A percentile compares a stretch with the other conserved stretches of the same genome.
phyloP scores from a whole-genome alignment of 2,888 invertebrate genomes.

The Leucophenga montana region DNA sequence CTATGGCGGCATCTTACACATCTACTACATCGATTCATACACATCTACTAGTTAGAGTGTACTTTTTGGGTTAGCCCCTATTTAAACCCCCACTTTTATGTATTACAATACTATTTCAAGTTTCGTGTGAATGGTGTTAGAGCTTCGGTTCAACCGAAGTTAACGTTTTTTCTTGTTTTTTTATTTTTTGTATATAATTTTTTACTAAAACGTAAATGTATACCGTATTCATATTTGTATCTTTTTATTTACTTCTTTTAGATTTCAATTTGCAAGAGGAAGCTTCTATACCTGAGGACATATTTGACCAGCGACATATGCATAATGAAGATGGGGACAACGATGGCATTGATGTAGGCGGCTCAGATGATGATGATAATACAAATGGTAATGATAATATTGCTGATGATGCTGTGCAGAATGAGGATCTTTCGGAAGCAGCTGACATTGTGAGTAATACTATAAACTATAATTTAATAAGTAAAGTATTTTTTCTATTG shows the following conservation, averaged over 20 bases:
- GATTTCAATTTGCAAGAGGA: conserved; percentile 70
- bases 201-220: not conserved
- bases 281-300: conserved; percentile 68
- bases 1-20: too few species aligned
- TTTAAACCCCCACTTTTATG: too few species aligned
- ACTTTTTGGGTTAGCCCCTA: too few species aligned
- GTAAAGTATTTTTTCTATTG: too few species aligned
- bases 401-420: conserved; percentile 35
- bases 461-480: not conserved
- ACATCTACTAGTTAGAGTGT: too few species aligned
- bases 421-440: conserved; percentile 52
- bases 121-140: too few species aligned
- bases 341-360: conserved; percentile 44
- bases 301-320: conserved; percentile 63
- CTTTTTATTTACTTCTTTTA: conserved; percentile 41
- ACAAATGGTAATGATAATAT: conserved; percentile 42
- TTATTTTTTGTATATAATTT: too few species aligned
- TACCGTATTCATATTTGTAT: conserved; percentile 4
- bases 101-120: too few species aligned
- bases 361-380: conserved; percentile 50
- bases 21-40: too few species aligned
- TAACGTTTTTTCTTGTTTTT: too few species aligned
- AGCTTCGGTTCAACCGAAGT: too few species aligned
- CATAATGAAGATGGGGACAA: not conserved
- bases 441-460: conserved; percentile 65